phyloP scores from a whole-genome alignment of 53 echinoderm and acorn worm genomes.

The Echinarachnius parma region DNA sequence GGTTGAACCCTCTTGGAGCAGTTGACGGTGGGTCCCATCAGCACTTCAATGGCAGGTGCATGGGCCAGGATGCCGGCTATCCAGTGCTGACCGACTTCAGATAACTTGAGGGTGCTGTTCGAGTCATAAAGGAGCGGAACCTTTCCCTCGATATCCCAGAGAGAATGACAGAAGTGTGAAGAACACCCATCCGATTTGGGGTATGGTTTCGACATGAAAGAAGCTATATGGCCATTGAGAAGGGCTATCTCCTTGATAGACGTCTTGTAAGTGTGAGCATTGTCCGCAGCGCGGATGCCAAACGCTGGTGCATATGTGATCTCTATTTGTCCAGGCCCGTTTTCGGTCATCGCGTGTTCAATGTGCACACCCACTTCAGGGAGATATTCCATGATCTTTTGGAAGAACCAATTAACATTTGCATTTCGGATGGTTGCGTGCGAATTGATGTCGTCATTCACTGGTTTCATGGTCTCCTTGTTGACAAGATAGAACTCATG shows the following conservation, averaged over 20 bases:
- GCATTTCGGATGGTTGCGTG: conserved; percentile 47
- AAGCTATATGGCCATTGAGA: conserved; percentile 51
- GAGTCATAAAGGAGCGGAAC: conserved; percentile 46
- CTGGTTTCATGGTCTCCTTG: conserved; percentile 51
- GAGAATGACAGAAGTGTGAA: conserved; percentile 65
- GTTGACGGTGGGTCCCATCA: conserved; percentile 57
- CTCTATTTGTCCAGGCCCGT: conserved; percentile 54
- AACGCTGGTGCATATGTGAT: conserved; percentile 52
- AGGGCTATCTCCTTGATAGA: conserved; percentile 61
- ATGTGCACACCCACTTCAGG: conserved; percentile 60
- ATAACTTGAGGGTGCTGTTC: conserved; percentile 15
- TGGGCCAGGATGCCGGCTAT: conserved; percentile 58
- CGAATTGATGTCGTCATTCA: conserved; percentile 45
- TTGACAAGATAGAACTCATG: conserved; percentile 87
- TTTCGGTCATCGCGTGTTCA: conserved; percentile 51
- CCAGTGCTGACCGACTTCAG: conserved; percentile 56
- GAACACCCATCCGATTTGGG: conserved; percentile 43
- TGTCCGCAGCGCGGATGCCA: conserved; percentile 54
- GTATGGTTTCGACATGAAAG: conserved; percentile 64
- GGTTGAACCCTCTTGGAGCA: conserved; percentile 50
- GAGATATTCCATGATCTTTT: conserved; percentile 51
- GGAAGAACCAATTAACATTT: conserved; percentile 38
- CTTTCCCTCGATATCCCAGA: conserved; percentile 50
- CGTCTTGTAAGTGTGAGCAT: conserved; percentile 57
- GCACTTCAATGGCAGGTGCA: conserved; percentile 46